Percentiles rank a stretch among this genome's conserved stretches.
Evolutionary conservation across 2,888 invertebrate genomes (phyloP).

Genomic region (Hydrotaea cyrtoneurina): DNA sequence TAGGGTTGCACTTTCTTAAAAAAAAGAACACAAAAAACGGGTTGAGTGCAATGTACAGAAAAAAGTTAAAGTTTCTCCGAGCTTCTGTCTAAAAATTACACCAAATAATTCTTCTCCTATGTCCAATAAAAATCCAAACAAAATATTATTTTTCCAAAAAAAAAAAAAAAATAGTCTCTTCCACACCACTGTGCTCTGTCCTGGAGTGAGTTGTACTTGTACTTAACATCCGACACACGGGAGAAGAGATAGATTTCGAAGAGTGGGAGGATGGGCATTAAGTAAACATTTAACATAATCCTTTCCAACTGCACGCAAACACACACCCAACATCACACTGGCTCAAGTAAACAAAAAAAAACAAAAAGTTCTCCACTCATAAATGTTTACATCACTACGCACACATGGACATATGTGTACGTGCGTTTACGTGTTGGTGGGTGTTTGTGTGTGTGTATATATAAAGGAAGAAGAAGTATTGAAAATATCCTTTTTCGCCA

Average conservation of each 20-base stretch:
- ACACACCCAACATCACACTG: background rate
- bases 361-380: conserved; percentile 47
- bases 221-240: background rate
- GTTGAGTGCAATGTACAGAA: too few relatives aligned
- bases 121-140: too few relatives aligned
- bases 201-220: conserved; percentile 42
- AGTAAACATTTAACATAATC: conserved; percentile 16
- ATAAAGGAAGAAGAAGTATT: conserved; percentile 39
- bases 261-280: background rate
- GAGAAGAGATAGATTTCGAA: background rate
- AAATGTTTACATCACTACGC: conserved; percentile 56
- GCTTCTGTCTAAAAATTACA: too few relatives aligned
- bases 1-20: too few relatives aligned
- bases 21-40: too few relatives aligned
- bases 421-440: too few relatives aligned
- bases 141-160: too few relatives aligned
- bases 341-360: background rate
- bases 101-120: too few relatives aligned
- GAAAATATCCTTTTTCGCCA: conserved; percentile 68
- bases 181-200: background rate
- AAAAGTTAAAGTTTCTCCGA: too few relatives aligned
- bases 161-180: too few relatives aligned
- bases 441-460: too few relatives aligned
- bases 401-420: conserved; percentile 7
- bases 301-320: background rate